phyloP scores from a whole-genome alignment of 2,888 invertebrate species.

The Limenitis camilla region DNA sequence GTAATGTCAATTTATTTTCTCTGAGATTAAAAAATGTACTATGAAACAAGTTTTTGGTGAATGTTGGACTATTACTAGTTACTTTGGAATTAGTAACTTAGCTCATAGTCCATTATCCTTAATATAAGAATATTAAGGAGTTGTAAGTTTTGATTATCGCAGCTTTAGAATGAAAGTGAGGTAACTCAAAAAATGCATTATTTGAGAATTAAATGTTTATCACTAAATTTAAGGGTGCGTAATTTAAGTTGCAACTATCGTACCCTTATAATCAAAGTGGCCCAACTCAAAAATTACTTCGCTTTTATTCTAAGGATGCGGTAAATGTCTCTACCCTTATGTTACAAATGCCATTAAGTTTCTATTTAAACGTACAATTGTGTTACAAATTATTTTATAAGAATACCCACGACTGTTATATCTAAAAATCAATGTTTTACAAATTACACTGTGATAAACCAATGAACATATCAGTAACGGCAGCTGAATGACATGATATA shows the following conservation, averaged over 20 bases:
- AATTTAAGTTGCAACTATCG: no score
- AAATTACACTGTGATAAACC: conserved; percentile 15
- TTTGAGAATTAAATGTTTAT: no score
- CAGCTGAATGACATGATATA: conserved; percentile 6
- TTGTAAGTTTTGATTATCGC: not conserved
- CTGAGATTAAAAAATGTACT: not conserved
- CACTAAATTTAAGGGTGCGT: no score
- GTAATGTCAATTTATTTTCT: no score
- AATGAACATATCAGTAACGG: conserved; percentile 15
- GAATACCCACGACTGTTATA: not conserved
- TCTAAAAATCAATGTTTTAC: not conserved
- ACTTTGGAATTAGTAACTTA: conserved; percentile 5
- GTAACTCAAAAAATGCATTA: no score
- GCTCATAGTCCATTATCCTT: not conserved
- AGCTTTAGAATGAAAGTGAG: no score
- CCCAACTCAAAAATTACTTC: no score
- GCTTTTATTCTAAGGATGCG: no score
- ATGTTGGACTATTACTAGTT: conserved; percentile 4
- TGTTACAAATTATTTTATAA: conserved; percentile 2
- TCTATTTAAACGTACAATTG: conserved; percentile 2
- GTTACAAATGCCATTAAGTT: not conserved
- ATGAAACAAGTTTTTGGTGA: not conserved
- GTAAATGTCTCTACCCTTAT: conserved; percentile 1
- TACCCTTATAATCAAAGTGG: no score
- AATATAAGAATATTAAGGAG: not conserved